phyloP scores from a whole-genome alignment of 2,797 vertebrate species.

The Cetoscarus ocellatus region DNA sequence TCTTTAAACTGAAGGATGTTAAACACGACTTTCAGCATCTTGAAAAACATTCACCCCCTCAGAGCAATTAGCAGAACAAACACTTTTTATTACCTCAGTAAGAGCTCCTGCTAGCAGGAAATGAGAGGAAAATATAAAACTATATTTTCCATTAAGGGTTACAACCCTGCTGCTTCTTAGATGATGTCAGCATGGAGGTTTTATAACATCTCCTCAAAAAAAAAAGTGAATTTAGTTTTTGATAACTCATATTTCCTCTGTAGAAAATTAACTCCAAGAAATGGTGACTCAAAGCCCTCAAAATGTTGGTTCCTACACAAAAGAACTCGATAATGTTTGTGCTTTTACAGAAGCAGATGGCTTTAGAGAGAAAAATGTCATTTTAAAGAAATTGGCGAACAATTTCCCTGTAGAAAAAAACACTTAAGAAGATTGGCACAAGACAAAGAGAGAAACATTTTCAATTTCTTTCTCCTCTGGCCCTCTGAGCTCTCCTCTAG shows the following conservation, averaged over 20 bases:
- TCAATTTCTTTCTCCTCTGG: constrained; percentile 1
- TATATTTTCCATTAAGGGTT: constrained; percentile 53
- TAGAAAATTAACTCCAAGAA: neutral
- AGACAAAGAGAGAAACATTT: constrained; percentile 14
- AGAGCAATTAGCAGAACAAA: constrained; percentile 83
- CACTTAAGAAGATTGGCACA: constrained; percentile 6
- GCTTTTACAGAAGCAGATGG: constrained; percentile 3
- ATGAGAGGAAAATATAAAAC: constrained; percentile 57
- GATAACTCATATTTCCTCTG: constrained; percentile 14
- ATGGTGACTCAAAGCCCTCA: neutral
- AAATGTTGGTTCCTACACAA: constrained; percentile 5
- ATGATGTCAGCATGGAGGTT: constrained; percentile 51
- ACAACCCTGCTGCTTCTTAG: constrained; percentile 28
- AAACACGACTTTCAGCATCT: constrained; percentile 84
- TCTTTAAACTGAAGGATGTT: constrained; percentile 78
- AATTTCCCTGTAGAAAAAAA: constrained; percentile 22
- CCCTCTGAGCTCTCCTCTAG: constrained; percentile 10
- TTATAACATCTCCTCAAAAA: constrained; percentile 33
- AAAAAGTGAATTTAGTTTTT: constrained; percentile 22
- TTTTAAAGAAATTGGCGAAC: constrained; percentile 13
- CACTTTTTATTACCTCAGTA: constrained; percentile 67
- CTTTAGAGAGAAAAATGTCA: constrained; percentile 16
- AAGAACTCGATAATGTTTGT: neutral
- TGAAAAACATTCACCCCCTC: constrained; percentile 66
- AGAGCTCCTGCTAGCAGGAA: constrained; percentile 61